Conservation (phyloP, 1,140 invertebrate genomes). For the Microvelia longipes region DNA sequence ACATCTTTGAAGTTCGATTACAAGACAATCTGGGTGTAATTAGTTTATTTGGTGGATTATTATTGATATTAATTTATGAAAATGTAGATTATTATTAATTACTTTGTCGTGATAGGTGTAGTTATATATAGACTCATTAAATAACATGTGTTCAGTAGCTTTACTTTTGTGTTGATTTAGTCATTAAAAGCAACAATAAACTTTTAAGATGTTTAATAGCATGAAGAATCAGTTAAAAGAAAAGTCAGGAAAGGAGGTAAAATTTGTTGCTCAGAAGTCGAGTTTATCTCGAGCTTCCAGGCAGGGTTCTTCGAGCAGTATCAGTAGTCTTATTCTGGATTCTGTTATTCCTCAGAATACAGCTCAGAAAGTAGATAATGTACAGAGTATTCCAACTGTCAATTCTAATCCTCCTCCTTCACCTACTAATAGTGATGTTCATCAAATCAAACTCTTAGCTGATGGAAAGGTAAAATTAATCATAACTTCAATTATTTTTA, state of each 20-base stretch:
- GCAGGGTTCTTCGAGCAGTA: slow-evolving; percentile 42
- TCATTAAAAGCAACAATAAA: too few species aligned
- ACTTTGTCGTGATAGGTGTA: too few species aligned
- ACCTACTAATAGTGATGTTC: slow-evolving; percentile 8
- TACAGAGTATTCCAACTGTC: slow-evolving; percentile 14
- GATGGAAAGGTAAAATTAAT: slow-evolving; percentile 21
- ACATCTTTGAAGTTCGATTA: too few species aligned
- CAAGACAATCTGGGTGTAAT: too few species aligned
- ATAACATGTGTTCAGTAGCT: too few species aligned
- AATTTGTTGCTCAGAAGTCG: slow-evolving; percentile 33
- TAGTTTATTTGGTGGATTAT: too few species aligned
- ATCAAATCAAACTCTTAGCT: slow-evolving; percentile 16
- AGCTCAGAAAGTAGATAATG: slow-evolving; percentile 24
- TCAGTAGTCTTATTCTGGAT: slow-evolving; percentile 37
- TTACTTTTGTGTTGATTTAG: too few species aligned
- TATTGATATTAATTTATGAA: too few species aligned
- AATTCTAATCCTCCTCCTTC: slow-evolving; percentile 12
- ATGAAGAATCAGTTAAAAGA: slow-evolving; percentile 56
- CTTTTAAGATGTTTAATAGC: slow-evolving; percentile 30
- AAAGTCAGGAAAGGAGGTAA: slow-evolving; percentile 52
- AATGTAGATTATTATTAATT: too few species aligned
- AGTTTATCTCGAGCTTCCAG: slow-evolving; percentile 38
- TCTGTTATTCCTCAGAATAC: slow-evolving; percentile 19
- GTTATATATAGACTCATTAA: too few species aligned
- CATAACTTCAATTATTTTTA: too few species aligned